Conservation (phyloP, 2,888 invertebrate species). For the Mantis religiosa region DNA sequence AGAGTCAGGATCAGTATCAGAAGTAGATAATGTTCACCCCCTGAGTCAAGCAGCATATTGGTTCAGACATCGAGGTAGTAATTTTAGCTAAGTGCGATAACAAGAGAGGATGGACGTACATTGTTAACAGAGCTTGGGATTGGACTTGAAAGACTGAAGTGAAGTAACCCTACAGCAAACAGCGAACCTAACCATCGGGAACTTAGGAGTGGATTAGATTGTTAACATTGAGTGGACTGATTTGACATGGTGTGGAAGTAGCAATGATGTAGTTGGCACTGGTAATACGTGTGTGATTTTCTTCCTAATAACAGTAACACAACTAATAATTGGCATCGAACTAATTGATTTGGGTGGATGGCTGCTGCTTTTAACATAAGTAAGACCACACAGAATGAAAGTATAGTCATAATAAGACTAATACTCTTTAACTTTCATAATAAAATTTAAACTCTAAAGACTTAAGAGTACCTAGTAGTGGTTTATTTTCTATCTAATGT, state of each 20-base stretch:
- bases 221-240: neutral
- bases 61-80: constrained; percentile 21
- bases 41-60: constrained; percentile 30
- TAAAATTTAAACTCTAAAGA: neutral
- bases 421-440: neutral
- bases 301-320: constrained; percentile 13
- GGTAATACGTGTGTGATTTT: neutral
- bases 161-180: neutral
- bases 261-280: neutral
- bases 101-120: neutral
- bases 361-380: constrained; percentile 5
- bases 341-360: constrained; percentile 1
- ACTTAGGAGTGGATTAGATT: neutral
- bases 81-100: neutral
- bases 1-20: neutral
- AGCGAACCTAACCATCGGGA: neutral
- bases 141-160: neutral
- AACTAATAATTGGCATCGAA: constrained; percentile 10
- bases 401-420: neutral
- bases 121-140: neutral
- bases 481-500: neutral
- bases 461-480: neutral
- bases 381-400: neutral
- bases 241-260: neutral
- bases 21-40: constrained; percentile 23